phyloP scores from a whole-genome alignment of 2,113 vertebrate genomes.

The Arenaria interpres region DNA sequence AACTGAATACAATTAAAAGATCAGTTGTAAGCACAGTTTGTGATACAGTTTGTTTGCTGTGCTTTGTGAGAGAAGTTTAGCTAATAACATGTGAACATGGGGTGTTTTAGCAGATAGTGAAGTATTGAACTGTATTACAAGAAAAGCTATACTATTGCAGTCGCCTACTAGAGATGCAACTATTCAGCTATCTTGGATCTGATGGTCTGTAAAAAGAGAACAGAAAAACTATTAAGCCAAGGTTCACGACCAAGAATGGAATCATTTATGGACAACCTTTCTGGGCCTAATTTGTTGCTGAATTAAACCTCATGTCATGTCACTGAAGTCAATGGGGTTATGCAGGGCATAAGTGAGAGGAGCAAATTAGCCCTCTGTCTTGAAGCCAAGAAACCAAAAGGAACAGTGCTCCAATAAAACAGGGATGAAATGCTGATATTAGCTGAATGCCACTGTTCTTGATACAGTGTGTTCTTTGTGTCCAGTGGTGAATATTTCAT shows the following conservation, averaged over 20 bases:
- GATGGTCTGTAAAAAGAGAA: slow-evolving; percentile 55
- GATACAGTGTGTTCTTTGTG: neutral
- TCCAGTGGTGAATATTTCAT: slow-evolving; percentile 46
- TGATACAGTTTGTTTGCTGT: slow-evolving; percentile 11
- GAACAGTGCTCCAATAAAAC: slow-evolving; percentile 33
- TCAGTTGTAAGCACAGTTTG: slow-evolving; percentile 38
- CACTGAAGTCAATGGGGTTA: slow-evolving; percentile 41
- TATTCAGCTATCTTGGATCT: slow-evolving; percentile 41
- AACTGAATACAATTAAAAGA: slow-evolving; percentile 67
- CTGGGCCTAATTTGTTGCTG: slow-evolving; percentile 7
- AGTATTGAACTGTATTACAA: neutral
- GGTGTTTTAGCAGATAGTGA: slow-evolving; percentile 17
- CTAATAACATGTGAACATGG: slow-evolving; percentile 10
- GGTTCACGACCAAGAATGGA: neutral
- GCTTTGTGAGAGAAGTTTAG: neutral
- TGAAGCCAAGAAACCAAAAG: slow-evolving; percentile 28
- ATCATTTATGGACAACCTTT: slow-evolving; percentile 47
- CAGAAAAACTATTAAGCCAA: slow-evolving; percentile 34
- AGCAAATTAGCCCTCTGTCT: slow-evolving; percentile 43
- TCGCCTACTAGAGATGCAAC: neutral
- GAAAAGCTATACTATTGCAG: neutral
- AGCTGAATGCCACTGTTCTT: slow-evolving; percentile 27
- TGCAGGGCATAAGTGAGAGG: neutral
- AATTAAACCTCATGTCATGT: slow-evolving; percentile 35
- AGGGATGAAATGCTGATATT: slow-evolving; percentile 41